Conservation (phyloP, 2,888 invertebrate species). For the Iselma pallidipennis region DNA sequence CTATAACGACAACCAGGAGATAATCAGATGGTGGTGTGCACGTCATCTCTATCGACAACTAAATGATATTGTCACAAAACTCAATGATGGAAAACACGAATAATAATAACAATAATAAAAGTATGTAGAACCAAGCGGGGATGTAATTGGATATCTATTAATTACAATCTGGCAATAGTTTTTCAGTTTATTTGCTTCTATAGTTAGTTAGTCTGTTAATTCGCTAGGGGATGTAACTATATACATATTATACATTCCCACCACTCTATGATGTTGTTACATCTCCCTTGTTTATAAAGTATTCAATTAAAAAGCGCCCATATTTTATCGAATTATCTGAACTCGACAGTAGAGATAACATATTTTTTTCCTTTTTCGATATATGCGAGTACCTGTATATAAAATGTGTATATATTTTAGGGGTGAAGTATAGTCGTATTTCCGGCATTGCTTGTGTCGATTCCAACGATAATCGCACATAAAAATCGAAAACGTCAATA, state of each 20-base stretch:
- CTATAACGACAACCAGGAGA: constrained; percentile 6
- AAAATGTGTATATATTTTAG: neutral
- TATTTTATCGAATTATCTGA: neutral
- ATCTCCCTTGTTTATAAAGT: neutral
- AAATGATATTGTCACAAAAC: neutral
- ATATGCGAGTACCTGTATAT: neutral
- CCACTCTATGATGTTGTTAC: neutral
- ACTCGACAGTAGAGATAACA: neutral
- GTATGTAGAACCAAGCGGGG: neutral
- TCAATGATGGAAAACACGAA: too few relatives aligned
- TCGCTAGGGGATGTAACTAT: neutral
- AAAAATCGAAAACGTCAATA: neutral
- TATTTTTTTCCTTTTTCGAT: neutral
- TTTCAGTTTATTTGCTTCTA: constrained; percentile 3
- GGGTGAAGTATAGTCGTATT: neutral
- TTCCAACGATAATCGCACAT: neutral
- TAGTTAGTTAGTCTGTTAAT: neutral
- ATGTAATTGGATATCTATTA: constrained; percentile 21
- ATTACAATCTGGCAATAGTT: constrained; percentile 22
- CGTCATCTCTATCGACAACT: neutral
- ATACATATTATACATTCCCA: neutral
- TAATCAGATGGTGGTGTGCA: constrained; percentile 8
- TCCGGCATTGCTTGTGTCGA: neutral
- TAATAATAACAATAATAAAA: too few relatives aligned
- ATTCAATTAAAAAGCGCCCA: neutral